Base-by-base conservation (phyloP, 2,113 vertebrate genomes). In the Myotis yumanensis region DNA sequence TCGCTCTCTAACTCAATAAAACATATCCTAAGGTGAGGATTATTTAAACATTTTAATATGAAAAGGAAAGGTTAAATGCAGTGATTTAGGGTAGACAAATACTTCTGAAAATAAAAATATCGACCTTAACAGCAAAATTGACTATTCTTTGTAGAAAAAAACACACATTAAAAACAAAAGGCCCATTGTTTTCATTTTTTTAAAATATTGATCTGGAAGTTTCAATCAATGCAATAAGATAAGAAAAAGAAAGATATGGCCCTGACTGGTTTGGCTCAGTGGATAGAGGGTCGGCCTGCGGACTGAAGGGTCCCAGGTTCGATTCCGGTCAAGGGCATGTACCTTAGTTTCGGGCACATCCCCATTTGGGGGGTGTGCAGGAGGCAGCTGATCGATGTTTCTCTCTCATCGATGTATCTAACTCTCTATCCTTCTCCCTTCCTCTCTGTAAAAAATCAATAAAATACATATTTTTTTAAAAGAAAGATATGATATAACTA, bases 161-260 rank as follows among this genome's bases (percentile, higher is more conserved):
- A 71, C 16, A 28, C 59, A 25, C 0, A 92, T 37, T 90, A 81
- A 92, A 79, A 51, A 4, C 23, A 87, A 88, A 23, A 75, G 28
- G 5, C 22, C 40, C 4, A 15, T 69, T 84, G 30, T 90, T 81
- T 54, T 32, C 30, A 81, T 66, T 75, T 77, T 82, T 17, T 4
- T 62, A 71, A 96, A 96, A 88, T 88, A 93, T 59, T 89, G n/a
- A 64, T 66, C 17, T 77, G 22, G 51, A 62, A 85, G 10, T 84
- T 93, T n/a, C 85, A 87, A 72, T 46, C 72, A 79, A 54, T 93
- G 43, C 54, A 87, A 25, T 90, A 95, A 69, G 54, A 76, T 23
- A 90, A 95, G 90, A 93, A 89, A 96, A 91, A 25, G 59, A 95
- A 89, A 77, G 25, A 89, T 40, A 72, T 40, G 7, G 43, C 7